phyloP scores from a whole-genome alignment of 2,888 invertebrate species.

The Tetragonula carbonaria region DNA sequence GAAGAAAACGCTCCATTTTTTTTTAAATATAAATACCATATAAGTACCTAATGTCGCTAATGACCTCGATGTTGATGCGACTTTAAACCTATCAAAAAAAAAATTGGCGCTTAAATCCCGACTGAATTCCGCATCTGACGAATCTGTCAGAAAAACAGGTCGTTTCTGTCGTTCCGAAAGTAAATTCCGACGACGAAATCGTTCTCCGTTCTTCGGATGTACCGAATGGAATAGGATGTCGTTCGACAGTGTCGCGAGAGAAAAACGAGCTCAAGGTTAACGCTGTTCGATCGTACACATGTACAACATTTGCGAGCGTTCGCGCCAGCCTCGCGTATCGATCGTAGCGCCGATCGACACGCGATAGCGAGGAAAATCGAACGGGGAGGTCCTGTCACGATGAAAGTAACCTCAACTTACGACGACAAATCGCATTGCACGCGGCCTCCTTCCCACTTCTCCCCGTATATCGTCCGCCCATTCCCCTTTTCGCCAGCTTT shows the following conservation, averaged over 20 bases:
- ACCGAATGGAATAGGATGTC: slow-evolving; percentile 51
- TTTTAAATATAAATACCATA: no score
- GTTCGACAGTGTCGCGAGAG: slow-evolving; percentile 21
- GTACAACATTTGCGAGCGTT: slow-evolving; percentile 22
- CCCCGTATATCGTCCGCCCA: neutral
- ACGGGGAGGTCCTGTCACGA: slow-evolving; percentile 41
- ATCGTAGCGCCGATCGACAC: slow-evolving; percentile 46
- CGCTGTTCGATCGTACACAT: slow-evolving; percentile 34
- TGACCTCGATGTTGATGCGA: no score
- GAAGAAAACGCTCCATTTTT: no score
- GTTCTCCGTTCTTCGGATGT: neutral
- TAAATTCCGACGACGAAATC: slow-evolving; percentile 2
- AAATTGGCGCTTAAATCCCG: neutral
- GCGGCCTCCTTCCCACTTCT: neutral
- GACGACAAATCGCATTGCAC: slow-evolving; percentile 50
- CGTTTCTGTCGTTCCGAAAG: neutral
- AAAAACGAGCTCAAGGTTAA: slow-evolving; percentile 61
- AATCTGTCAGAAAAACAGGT: no score
- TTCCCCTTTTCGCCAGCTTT: neutral
- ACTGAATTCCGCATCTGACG: neutral
- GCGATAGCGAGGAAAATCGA: slow-evolving; percentile 63
- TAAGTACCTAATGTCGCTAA: no score
- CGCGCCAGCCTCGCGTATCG: slow-evolving; percentile 42
- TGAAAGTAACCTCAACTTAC: slow-evolving; percentile 44
- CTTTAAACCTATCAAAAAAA: no score